These are phyloP conservation scores for Dromaius novaehollandiae DNA, from an alignment of 2,113 vertebrate genomes.

Conservation along the genomic window DNA sequence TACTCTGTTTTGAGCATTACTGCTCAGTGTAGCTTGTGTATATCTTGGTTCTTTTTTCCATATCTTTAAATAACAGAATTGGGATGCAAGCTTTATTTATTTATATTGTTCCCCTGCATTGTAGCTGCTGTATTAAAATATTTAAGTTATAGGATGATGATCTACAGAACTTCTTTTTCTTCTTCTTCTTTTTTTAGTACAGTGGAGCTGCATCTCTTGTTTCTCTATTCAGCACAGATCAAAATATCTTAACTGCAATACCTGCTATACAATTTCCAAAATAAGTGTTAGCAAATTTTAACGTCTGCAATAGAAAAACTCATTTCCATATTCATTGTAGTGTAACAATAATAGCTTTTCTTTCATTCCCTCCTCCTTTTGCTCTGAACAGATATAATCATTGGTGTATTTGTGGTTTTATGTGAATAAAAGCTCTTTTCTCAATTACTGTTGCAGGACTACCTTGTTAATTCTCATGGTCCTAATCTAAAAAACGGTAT, in stretches of 20 bases:
- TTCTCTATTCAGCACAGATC: not conserved
- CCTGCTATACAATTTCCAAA: not conserved
- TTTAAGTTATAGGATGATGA: not conserved
- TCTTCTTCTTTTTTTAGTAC: not conserved
- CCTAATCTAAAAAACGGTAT: not conserved
- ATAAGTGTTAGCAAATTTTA: not conserved
- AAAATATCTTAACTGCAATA: not conserved
- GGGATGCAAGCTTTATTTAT: not conserved
- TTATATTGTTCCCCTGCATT: not conserved
- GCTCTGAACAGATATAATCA: not conserved
- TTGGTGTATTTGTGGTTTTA: not conserved
- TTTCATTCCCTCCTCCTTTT: not conserved
- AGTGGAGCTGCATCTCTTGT: not conserved
- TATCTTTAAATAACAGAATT: not conserved
- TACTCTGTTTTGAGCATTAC: not conserved
- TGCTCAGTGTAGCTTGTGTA: not conserved
- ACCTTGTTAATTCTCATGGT: not conserved
- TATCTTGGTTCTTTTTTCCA: not conserved
- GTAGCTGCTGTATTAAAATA: not conserved
- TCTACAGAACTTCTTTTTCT: not conserved
- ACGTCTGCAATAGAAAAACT: not conserved
- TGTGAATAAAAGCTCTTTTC: not conserved
- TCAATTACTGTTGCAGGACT: not conserved
- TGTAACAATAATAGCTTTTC: not conserved
- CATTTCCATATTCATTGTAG: not conserved